A percentile compares a stretch with the other conserved stretches of the same genome.
phyloP scores from a whole-genome alignment of 2,113 vertebrate species.

The Zootoca vivipara region DNA sequence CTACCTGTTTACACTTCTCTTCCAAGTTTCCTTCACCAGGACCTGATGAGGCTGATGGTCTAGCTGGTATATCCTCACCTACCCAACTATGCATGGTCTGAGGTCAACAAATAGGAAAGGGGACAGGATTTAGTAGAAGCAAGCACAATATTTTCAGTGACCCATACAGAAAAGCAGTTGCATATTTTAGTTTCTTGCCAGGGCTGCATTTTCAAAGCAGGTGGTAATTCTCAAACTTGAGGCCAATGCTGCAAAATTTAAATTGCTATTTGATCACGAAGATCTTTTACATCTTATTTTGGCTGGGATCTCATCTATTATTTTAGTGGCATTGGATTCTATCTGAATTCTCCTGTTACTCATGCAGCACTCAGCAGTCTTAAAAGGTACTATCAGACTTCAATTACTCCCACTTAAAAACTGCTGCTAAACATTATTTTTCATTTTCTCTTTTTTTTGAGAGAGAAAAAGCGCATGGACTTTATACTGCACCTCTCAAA shows the following conservation, averaged over 20 bases:
- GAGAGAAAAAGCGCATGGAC: not conserved
- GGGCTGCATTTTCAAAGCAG: slow-evolving; percentile 2
- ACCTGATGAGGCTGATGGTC: slow-evolving; percentile 86
- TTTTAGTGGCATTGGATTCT: not conserved
- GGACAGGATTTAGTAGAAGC: slow-evolving; percentile 52
- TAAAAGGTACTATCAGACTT: not conserved
- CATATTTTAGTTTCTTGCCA: slow-evolving; percentile 33
- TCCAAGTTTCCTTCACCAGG: slow-evolving; percentile 90
- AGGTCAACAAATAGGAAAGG: slow-evolving; percentile 80
- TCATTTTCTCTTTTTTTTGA: not conserved
- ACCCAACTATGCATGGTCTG: slow-evolving; percentile 91
- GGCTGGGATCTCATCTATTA: not conserved
- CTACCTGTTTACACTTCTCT: slow-evolving; percentile 98
- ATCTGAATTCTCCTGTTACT: not conserved
- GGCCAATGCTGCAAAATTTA: not conserved
- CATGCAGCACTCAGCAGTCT: not conserved
- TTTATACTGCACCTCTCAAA: not conserved
- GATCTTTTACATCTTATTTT: slow-evolving; percentile 2
- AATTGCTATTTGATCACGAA: slow-evolving; percentile 19
- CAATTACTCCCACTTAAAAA: not conserved
- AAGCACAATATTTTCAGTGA: slow-evolving; percentile 17
- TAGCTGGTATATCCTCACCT: slow-evolving; percentile 89
- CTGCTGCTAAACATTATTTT: not conserved
- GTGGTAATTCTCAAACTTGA: slow-evolving; percentile 21
- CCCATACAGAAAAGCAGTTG: slow-evolving; percentile 6